These are phyloP conservation scores for Pimpla rufipes DNA, from an alignment of 2,888 invertebrate species.

Conservation along the genomic window DNA sequence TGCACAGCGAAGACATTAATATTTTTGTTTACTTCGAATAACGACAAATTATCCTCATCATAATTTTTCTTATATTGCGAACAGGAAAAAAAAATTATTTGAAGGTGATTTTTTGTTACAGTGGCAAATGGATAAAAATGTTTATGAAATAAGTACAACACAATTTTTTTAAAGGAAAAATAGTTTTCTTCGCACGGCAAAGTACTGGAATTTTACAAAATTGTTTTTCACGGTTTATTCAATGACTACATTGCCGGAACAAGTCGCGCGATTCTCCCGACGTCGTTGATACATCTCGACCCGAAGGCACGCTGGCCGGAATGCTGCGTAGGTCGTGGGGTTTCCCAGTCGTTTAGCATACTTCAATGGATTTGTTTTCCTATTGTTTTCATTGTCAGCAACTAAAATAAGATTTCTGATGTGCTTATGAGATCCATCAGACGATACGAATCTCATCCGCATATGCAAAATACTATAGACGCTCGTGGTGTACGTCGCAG, in stretches of 20 bases:
- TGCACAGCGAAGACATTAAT: no score
- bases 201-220: no score
- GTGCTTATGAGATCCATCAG: slow-evolving; percentile 17
- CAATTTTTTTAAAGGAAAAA: not conserved
- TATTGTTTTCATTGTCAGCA: slow-evolving; percentile 39
- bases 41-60: no score
- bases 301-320: not conserved
- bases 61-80: no score
- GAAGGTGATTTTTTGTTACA: no score
- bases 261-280: not conserved
- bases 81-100: no score
- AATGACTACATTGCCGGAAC: not conserved
- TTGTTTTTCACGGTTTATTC: not conserved
- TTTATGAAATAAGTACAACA: no score
- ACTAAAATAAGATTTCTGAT: slow-evolving; percentile 28
- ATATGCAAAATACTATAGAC: slow-evolving; percentile 57
- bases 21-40: no score
- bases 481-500: no score
- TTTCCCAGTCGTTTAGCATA: slow-evolving; percentile 49
- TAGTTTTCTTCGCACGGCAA: no score
- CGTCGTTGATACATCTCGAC: not conserved
- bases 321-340: slow-evolving; percentile 36
- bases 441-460: slow-evolving; percentile 45
- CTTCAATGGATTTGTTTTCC: slow-evolving; percentile 26
- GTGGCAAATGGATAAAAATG: no score